phyloP scores from a whole-genome alignment of 2,888 invertebrate species.

The Argyresthia goedartella region DNA sequence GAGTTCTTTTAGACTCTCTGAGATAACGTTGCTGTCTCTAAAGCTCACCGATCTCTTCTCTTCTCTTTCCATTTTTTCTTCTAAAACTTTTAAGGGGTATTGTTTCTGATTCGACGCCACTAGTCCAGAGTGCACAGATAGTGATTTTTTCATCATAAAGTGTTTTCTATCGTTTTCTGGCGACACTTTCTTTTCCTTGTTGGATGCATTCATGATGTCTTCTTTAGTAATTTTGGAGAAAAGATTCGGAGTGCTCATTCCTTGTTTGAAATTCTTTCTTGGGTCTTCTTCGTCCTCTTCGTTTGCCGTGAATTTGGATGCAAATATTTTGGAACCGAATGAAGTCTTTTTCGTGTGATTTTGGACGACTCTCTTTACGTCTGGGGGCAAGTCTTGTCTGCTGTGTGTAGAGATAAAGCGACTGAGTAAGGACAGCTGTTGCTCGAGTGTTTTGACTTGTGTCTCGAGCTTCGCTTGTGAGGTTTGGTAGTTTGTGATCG shows the following conservation, averaged over 20 bases:
- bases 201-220: constrained; percentile 27
- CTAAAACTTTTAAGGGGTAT: constrained; percentile 60
- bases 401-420: constrained; percentile 79
- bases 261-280: constrained; percentile 40
- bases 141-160: constrained; percentile 56
- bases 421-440: constrained; percentile 79
- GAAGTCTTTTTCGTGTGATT: constrained; percentile 59
- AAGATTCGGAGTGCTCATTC: constrained; percentile 51
- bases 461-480: constrained; percentile 76
- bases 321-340: constrained; percentile 57
- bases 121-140: constrained; percentile 55
- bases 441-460: constrained; percentile 80
- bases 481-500: constrained; percentile 74
- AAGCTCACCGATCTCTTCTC: constrained; percentile 42
- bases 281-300: constrained; percentile 56
- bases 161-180: constrained; percentile 36
- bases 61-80: constrained; percentile 58
- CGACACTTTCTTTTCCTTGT: constrained; percentile 21
- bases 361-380: constrained; percentile 80
- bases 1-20: constrained; percentile 44
- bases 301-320: constrained; percentile 39
- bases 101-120: constrained; percentile 33
- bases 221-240: constrained; percentile 48
- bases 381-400: constrained; percentile 78
- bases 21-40: constrained; percentile 39